A percentile compares a stretch with the other conserved stretches of the same genome.
Conservation (phyloP, 2,113 vertebrate genomes). For the Lepus europaeus region DNA sequence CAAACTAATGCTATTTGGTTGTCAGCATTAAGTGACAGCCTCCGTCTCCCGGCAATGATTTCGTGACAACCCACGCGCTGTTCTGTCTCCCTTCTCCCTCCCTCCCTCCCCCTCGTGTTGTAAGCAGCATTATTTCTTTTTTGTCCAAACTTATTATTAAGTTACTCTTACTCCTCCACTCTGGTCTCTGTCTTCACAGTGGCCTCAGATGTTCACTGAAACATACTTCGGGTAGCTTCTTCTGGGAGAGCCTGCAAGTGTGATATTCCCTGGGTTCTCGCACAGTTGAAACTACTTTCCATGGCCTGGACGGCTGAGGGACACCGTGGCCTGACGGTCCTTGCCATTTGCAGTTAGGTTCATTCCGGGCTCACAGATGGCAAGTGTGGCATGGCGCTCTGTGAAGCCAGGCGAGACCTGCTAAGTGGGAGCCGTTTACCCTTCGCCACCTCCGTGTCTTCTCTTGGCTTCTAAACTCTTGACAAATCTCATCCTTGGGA, state of each 20-base stretch:
- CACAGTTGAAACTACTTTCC: neutral
- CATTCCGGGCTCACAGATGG: constrained; percentile 54
- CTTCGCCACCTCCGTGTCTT: neutral
- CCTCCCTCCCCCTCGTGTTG: neutral
- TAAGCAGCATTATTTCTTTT: neutral
- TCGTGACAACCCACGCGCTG: neutral
- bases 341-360: constrained; percentile 49
- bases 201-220: neutral
- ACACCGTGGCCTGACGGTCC: constrained; percentile 26
- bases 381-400: constrained; percentile 34
- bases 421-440: constrained; percentile 52
- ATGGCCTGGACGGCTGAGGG: neutral
- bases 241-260: neutral
- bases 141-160: neutral
- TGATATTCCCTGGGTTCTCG: neutral
- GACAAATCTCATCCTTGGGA: constrained; percentile 45
- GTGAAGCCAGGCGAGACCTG: neutral
- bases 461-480: constrained; percentile 24
- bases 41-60: neutral
- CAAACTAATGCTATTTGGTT: neutral
- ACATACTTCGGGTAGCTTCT: neutral
- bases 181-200: neutral
- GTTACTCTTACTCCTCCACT: neutral
- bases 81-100: neutral
- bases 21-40: neutral